phyloP scores from a whole-genome alignment of 2,888 invertebrate species.

The Lucinisca nassula region DNA sequence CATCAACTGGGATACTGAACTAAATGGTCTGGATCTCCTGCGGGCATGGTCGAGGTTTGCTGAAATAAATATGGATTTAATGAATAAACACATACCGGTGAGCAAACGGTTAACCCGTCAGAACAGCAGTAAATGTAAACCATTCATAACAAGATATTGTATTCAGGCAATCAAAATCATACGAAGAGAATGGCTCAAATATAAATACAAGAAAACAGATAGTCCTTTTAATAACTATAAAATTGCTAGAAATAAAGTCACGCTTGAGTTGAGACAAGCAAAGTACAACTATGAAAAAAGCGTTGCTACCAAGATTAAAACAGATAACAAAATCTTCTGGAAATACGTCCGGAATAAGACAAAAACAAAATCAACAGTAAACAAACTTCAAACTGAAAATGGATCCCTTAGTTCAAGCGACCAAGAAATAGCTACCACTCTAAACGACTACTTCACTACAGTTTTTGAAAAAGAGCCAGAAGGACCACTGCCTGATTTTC shows the following conservation, averaged over 20 bases:
- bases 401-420: background rate
- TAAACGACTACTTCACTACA: conserved; percentile 18
- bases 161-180: background rate
- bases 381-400: background rate
- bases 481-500: background rate
- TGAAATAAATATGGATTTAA: background rate
- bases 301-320: background rate
- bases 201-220: background rate
- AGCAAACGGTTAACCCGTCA: background rate
- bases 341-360: background rate
- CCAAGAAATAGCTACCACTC: conserved; percentile 4
- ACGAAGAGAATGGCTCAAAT: background rate
- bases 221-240: background rate
- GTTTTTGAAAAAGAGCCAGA: conserved; percentile 13
- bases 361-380: background rate
- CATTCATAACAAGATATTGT: background rate
- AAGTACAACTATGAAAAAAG: background rate
- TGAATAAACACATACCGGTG: background rate
- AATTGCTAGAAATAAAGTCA: background rate
- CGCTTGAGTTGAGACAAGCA: background rate
- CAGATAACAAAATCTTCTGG: conserved; percentile 16
- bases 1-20: too few species aligned
- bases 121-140: background rate
- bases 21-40: too few species aligned
- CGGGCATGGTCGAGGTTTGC: background rate